Percentiles rank a stretch among this genome's conserved stretches.
These are phyloP conservation scores for Thinocorus orbignyianus DNA, from an alignment of 2,113 vertebrate species.

Conservation along the genomic window DNA sequence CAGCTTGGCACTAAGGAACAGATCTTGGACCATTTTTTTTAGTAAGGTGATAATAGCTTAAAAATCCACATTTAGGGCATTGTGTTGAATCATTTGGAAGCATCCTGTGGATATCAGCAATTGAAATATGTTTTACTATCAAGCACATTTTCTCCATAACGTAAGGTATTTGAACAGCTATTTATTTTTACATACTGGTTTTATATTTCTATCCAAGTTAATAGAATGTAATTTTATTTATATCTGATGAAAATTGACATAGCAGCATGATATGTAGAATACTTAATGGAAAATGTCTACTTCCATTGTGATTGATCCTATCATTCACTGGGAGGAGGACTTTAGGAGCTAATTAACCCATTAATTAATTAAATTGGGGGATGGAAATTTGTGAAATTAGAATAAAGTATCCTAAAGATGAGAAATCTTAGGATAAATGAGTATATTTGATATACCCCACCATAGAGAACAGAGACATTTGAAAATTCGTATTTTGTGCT, in stretches of 20 bases:
- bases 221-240: not conserved
- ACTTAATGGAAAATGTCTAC: not conserved
- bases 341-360: not conserved
- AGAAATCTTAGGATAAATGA: not conserved
- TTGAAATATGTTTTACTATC: not conserved
- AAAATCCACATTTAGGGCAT: not conserved
- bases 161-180: not conserved
- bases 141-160: not conserved
- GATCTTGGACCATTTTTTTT: not conserved
- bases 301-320: not conserved
- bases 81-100: not conserved
- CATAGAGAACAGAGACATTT: not conserved
- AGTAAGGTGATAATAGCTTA: not conserved
- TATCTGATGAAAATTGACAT: not conserved
- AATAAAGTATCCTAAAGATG: not conserved
- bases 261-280: not conserved
- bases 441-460: not conserved
- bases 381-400: not conserved
- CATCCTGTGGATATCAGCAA: not conserved
- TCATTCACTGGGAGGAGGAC: not conserved
- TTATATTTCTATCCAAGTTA: not conserved
- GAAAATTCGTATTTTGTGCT: not conserved
- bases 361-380: no score
- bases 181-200: not conserved
- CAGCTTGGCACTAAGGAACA: not conserved